A percentile compares a stretch with the other conserved stretches of the same genome.
These are phyloP conservation scores for Microctenopoma lineatum DNA, from an alignment of 2,797 vertebrate species.

Conservation along the genomic window DNA sequence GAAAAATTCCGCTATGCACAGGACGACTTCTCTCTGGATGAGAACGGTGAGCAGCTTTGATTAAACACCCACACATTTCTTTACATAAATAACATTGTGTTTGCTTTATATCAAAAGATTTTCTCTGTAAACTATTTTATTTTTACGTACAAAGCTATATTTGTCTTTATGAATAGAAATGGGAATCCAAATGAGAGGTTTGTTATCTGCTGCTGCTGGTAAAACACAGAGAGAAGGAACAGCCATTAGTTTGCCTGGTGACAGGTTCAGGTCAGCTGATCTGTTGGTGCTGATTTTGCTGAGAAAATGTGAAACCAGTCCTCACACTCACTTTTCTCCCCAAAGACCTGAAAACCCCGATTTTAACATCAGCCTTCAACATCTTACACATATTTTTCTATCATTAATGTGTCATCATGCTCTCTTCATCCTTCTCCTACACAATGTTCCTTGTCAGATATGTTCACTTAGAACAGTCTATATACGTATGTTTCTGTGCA, in stretches of 20 bases:
- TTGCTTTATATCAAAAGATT: no score
- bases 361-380: neutral
- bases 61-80: neutral
- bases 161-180: conserved; percentile 1
- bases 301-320: conserved; percentile 54
- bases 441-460: conserved; percentile 12
- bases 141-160: conserved; percentile 8
- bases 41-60: conserved; percentile 87
- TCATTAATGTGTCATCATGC: conserved; percentile 34
- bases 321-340: conserved; percentile 4
- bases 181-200: conserved; percentile 21
- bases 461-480: conserved; percentile 59
- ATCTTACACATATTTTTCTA: conserved; percentile 32
- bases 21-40: conserved; percentile 98
- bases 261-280: conserved; percentile 79
- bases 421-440: conserved; percentile 10
- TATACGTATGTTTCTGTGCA: conserved; percentile 35
- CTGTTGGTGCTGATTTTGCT: conserved; percentile 60
- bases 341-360: no score
- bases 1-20: conserved; percentile 99
- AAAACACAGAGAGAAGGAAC: conserved; percentile 40
- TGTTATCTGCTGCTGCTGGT: conserved; percentile 73
- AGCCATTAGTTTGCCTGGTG: conserved; percentile 74
- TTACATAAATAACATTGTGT: neutral
- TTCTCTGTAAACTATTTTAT: neutral